Percentiles rank a stretch among this genome's conserved stretches.
Conservation (phyloP, 2,888 invertebrate species). For the Ormyrus rosae region DNA sequence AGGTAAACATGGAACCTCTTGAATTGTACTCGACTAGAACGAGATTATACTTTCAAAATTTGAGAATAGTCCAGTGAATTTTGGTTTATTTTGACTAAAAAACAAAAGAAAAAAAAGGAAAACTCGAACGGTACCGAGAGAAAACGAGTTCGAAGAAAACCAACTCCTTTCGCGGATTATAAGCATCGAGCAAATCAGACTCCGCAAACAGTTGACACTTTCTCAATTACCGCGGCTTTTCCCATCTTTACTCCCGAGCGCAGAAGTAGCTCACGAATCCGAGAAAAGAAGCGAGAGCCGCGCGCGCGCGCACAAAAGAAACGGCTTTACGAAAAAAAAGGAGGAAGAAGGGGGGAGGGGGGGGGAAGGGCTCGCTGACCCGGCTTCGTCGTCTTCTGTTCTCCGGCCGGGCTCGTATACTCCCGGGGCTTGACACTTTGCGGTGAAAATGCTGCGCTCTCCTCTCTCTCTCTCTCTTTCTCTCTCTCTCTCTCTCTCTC, state of each 20-base stretch:
- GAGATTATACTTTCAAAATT: not conserved
- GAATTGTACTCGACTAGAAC: too few relatives aligned
- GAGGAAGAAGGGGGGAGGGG: not conserved
- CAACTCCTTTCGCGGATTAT: too few relatives aligned
- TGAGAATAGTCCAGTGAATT: not conserved
- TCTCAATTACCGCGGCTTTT: not conserved
- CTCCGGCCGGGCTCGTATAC: not conserved
- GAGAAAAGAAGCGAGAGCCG: not conserved
- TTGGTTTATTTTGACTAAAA: not conserved
- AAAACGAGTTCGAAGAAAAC: too few relatives aligned
- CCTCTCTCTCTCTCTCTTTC: conserved; percentile 2
- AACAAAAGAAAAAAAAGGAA: not conserved
- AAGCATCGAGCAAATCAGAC: too few relatives aligned
- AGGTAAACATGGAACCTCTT: too few relatives aligned
- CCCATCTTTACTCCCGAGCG: too few relatives aligned
- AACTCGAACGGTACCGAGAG: too few relatives aligned
- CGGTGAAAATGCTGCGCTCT: conserved; percentile 60
- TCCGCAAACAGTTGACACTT: too few relatives aligned
- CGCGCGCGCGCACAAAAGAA: conserved; percentile 12
- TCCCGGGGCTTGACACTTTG: conserved; percentile 62
- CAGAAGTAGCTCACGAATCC: too few relatives aligned
- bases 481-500: conserved; percentile 57
- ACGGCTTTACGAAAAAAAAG: not conserved
- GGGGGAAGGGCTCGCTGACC: conserved; percentile 2
- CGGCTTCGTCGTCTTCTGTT: not conserved